A percentile compares a stretch with the other conserved stretches of the same genome.
These are phyloP conservation scores for Notechis scutatus DNA, from an alignment of 2,113 vertebrate genomes.

Conservation along the genomic window DNA sequence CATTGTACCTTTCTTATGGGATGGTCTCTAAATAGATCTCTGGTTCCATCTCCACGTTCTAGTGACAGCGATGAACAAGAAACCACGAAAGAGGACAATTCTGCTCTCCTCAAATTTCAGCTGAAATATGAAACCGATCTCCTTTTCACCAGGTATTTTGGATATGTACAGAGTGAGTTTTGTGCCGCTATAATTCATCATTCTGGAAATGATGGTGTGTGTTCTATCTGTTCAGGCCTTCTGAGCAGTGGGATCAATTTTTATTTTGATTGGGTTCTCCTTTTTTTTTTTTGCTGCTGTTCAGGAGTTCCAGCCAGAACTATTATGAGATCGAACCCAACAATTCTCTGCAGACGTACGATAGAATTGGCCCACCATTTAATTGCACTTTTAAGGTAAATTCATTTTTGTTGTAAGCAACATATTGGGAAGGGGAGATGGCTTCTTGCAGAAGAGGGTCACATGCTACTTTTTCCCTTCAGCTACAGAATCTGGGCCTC, in stretches of 20 bases:
- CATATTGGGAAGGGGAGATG: neutral
- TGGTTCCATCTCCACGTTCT: neutral
- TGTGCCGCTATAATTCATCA: neutral
- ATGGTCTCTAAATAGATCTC: neutral
- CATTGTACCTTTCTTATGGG: neutral
- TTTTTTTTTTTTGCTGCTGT: neutral
- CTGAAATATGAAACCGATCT: conserved; percentile 87
- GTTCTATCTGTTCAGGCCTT: neutral
- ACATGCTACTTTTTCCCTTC: neutral
- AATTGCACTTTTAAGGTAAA: conserved; percentile 78
- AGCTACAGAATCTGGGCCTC: conserved; percentile 88
- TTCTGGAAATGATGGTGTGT: neutral
- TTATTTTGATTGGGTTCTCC: accelerated
- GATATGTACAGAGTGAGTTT: neutral
- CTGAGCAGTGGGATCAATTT: neutral
- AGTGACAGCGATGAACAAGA: conserved; percentile 84
- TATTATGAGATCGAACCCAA: conserved; percentile 81
- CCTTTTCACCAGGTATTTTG: conserved; percentile 87
- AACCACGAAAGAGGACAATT: conserved; percentile 80
- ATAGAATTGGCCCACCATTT: conserved; percentile 71
- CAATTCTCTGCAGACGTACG: conserved; percentile 63
- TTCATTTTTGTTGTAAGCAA: neutral
- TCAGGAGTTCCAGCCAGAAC: conserved; percentile 77
- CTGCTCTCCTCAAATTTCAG: conserved; percentile 72
- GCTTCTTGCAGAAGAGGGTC: neutral